Conservation (phyloP, 53 echinoderm and acorn worm genomes). For the Echinometra lucunter region DNA sequence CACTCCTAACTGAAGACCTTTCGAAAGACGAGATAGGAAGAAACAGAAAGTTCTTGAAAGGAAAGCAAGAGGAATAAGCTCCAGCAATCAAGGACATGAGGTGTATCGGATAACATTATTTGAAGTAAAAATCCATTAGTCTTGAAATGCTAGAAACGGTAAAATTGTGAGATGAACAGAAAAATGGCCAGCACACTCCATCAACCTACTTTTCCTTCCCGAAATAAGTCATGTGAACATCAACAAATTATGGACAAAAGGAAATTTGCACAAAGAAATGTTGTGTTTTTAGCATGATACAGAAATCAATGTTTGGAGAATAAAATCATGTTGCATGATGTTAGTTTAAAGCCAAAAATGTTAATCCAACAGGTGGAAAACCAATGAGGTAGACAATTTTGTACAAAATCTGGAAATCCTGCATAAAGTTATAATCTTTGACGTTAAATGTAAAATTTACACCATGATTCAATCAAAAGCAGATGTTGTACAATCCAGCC, state of each 20-base stretch:
- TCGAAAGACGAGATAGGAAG: conserved; percentile 3
- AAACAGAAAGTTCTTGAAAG: conserved; percentile 7
- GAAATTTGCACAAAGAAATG: background rate
- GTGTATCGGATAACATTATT: conserved; percentile 42
- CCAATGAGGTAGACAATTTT: background rate
- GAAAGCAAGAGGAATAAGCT: conserved; percentile 32
- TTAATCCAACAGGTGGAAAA: background rate
- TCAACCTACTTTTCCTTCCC: conserved; percentile 24
- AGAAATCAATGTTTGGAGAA: background rate
- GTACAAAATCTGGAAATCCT: background rate
- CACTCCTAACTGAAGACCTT: conserved; percentile 28
- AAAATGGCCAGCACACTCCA: conserved; percentile 32
- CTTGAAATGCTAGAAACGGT: conserved; percentile 42
- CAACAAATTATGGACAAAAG: background rate
- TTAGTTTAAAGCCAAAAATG: background rate
- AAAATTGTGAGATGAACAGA: conserved; percentile 45
- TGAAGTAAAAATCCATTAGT: conserved; percentile 52
- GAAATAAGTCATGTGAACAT: conserved; percentile 10
- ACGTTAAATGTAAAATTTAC: no score
- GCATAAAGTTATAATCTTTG: no score
- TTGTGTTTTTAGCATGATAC: background rate
- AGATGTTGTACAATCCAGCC: background rate
- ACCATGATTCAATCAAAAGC: no score
- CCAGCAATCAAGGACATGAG: conserved; percentile 36
- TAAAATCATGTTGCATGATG: background rate